Evolutionary conservation across 2,888 invertebrate species (phyloP), one percentile per base, ranked within the genome.

Genomic region (Pyralis farinalis): DNA sequence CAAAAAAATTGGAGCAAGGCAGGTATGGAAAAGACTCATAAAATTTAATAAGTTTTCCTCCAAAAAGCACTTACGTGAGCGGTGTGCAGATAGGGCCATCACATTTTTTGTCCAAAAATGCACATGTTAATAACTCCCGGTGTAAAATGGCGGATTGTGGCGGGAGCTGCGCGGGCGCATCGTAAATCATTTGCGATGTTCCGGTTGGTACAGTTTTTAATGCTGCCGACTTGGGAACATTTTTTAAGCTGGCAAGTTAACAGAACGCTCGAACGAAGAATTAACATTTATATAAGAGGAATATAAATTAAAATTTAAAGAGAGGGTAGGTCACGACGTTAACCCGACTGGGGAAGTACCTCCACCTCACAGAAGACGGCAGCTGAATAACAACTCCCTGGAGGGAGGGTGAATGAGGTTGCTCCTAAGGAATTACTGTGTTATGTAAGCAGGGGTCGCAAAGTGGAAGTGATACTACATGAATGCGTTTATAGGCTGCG

Each of bases 21-120:
- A 65, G 63, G 82, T 84, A 85, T 84, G 86, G 85, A 83, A 82
- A 85, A 84, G 79, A 71, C 66, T 69, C 85, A 77, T 86, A 85
- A 87, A 87, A 86, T 82, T 87, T 85, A 83, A 86, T 86, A 85
- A 78, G 81, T 71, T 85, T 86, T 83, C 82, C 84, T 75, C 69
- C 79, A 81, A 83, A 82, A 84, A 81, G 68, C 55, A 71, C 72
- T 74, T 78, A 83, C 84, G 83, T 85, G 84, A 70, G 64, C 28
- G 46, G 84, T 58, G 57, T 85, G 61, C 71, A 57, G 74, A 83
- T 74, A 53, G 68, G 68, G 55, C 49, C 71, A 70, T 72, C 70
- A 58, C 58, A 57, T 65, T 71, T 76, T 74, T 71, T 68, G 50
- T 45, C 53, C 56, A 51, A 47, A 47, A 51, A 44, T 46, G 50